Conservation (phyloP, 2,113 vertebrate genomes). For the Saccopteryx leptura region DNA sequence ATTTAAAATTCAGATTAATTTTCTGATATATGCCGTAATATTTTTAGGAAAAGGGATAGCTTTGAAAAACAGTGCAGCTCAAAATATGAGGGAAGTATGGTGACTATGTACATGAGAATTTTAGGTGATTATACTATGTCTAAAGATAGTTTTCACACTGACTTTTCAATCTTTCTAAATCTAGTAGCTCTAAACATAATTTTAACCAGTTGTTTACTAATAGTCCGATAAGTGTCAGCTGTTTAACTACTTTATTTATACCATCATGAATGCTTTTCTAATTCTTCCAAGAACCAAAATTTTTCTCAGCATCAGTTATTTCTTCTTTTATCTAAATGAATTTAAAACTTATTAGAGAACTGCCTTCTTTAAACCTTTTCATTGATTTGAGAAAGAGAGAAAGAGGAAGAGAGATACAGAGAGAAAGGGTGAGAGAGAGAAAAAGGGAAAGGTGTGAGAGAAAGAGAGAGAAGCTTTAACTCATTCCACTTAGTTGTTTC, state of each 20-base stretch:
- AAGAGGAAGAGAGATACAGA: no score
- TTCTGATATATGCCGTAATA: not conserved
- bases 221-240: not conserved
- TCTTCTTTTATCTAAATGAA: not conserved
- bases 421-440: no score
- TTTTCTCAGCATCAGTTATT: not conserved
- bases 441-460: no score
- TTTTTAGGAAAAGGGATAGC: not conserved
- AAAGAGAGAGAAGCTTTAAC: no score
- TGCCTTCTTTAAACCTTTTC: no score
- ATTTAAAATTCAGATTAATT: slow-evolving; percentile 4
- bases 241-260: not conserved
- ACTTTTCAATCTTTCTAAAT: not conserved
- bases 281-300: not conserved
- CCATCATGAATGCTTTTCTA: not conserved
- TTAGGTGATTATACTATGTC: not conserved
- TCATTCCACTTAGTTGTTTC: no score
- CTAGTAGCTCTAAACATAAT: not conserved
- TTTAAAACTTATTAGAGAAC: not conserved
- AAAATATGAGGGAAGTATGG: not conserved
- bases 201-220: not conserved
- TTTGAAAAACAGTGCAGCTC: not conserved
- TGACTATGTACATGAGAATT: not conserved
- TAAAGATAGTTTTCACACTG: not conserved
- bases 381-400: no score